Base-by-base conservation (phyloP, 2,888 invertebrate species). In the Notodonta ziczac region DNA sequence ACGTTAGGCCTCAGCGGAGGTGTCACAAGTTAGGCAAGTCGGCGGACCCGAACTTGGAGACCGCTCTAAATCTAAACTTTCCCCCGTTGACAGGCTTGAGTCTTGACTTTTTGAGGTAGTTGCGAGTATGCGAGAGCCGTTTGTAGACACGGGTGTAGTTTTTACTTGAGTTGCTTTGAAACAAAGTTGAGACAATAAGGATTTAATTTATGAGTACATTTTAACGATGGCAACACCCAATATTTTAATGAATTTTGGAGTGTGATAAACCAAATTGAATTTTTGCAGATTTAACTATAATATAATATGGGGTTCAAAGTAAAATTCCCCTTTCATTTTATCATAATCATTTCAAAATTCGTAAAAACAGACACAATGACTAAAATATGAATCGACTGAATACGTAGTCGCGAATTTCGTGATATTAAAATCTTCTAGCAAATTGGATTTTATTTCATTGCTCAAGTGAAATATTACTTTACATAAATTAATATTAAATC, bases 61-160 rank as follows among this genome's bases (percentile, higher is more conserved):
- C 83, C 85, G 77, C 84, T 82, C 80, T 87, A 87, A 88, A 87
- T 88, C 84, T 85, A 78, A 87, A 87, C 82, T 87, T 87, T 74
- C 75, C 72, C 69, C 76, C 74, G 85, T 82, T 85, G 84, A 85
- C 85, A 85, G 76, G 66, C 75, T 76, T 76, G 76, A 81, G 76
- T 81, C 80, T 82, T 75, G 81, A 82, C 81, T 85, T 81, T 65
- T 69, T 60, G 71, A 82, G 81, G 79, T 80, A 76, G 73, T 74
- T 78, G 72, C 65, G 67, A 63, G 72, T 75, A 70, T 73, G 74
- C 69, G 62, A 67, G 66, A 67, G 69, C 65, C 57, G 57, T 69
- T 68, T 59, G 59, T 5, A 66, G 59, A 63, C 63, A 62, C 56
- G 61, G 59, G 58, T 59, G 57, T 60, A 53, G 57, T 16, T 46